These are phyloP conservation scores for Timema cristinae DNA, from an alignment of 2,888 invertebrate species.

Conservation along the genomic window DNA sequence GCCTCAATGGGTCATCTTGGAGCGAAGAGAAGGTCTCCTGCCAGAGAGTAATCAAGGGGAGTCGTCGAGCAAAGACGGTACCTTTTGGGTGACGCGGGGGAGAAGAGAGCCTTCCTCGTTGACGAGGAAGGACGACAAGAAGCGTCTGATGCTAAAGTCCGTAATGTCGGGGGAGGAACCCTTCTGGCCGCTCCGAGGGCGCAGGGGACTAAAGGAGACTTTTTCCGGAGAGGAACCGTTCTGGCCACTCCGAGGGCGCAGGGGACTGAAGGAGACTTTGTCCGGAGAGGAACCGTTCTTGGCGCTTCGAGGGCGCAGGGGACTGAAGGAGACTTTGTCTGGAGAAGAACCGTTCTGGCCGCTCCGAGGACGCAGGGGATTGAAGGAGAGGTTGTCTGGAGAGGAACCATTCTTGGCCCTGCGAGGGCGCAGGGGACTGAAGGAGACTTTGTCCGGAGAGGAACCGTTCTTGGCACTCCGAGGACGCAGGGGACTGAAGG, in stretches of 20 bases:
- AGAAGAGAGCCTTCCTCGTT: not conserved
- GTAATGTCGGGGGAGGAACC: not conserved
- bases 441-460: slow-evolving; percentile 16
- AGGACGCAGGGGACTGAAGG: slow-evolving; percentile 17
- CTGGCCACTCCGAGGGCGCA: not conserved
- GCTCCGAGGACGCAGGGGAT: slow-evolving; percentile 17
- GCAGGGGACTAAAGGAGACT: not conserved
- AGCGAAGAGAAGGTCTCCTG: slow-evolving; percentile 16
- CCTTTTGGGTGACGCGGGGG: slow-evolving; percentile 38
- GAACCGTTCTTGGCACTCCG: slow-evolving; percentile 23
- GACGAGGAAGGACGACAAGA: not conserved
- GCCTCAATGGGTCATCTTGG: slow-evolving; percentile 52
- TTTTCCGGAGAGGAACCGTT: not conserved
- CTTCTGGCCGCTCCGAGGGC: not conserved
- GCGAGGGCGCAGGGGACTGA: slow-evolving; percentile 20
- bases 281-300: slow-evolving; percentile 27
- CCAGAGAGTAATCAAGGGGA: not conserved
- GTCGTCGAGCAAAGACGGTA: slow-evolving; percentile 29
- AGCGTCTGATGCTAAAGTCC: not conserved
- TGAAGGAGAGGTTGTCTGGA: not conserved
- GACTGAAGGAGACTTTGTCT: slow-evolving; percentile 10
- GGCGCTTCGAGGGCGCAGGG: slow-evolving; percentile 24
- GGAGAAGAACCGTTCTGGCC: slow-evolving; percentile 24
- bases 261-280: not conserved
- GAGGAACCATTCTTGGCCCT: slow-evolving; percentile 30